These are phyloP conservation scores for Drosophila fuyamai DNA, from an alignment of 1,140 invertebrate species.

Conservation along the genomic window DNA sequence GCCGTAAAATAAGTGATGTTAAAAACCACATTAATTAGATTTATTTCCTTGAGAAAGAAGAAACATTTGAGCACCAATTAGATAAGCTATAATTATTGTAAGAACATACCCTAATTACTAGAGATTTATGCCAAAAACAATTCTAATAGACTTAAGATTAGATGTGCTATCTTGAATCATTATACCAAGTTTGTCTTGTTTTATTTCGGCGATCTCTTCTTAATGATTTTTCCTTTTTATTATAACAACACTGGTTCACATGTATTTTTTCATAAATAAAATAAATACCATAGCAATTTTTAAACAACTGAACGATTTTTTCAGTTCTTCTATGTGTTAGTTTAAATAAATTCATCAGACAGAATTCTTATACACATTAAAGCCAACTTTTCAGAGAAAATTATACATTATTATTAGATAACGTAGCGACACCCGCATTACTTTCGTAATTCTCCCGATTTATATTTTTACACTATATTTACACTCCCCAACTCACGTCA, in stretches of 20 bases:
- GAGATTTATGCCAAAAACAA: neutral
- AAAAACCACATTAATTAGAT: slow-evolving; percentile 15
- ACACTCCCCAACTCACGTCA: slow-evolving; percentile 1
- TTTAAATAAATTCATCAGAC: too few relatives aligned
- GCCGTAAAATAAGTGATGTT: slow-evolving; percentile 27
- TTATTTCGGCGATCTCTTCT: neutral
- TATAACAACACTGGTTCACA: neutral
- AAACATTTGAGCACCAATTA: slow-evolving; percentile 1
- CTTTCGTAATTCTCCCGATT: too few relatives aligned
- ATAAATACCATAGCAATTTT: too few relatives aligned
- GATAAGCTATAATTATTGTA: neutral
- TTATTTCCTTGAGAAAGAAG: slow-evolving; percentile 1
- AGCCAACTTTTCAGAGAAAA: too few relatives aligned
- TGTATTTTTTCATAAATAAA: too few relatives aligned
- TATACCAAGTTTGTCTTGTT: neutral
- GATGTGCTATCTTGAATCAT: neutral
- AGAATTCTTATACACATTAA: too few relatives aligned
- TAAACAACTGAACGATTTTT: too few relatives aligned
- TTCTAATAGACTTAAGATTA: neutral
- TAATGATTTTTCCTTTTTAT: neutral
- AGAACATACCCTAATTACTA: neutral
- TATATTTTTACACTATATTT: too few relatives aligned
- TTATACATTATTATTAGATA: too few relatives aligned
- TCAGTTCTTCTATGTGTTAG: too few relatives aligned
- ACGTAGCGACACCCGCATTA: too few relatives aligned